Evolutionary conservation across 1,140 invertebrate species (phyloP).

Genomic region (Zaprionus ornatus): DNA sequence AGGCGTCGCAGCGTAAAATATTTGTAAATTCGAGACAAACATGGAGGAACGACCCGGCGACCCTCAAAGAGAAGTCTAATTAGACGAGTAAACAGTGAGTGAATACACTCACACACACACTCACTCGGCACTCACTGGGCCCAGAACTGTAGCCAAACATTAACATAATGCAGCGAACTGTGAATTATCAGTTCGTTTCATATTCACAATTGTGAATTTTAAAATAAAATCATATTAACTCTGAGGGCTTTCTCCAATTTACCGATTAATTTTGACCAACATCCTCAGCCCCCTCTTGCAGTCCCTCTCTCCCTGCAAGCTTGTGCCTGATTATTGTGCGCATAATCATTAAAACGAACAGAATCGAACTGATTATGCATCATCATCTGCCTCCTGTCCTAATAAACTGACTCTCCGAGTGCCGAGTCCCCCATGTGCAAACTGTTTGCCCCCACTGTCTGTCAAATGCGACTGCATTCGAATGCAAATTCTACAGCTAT

Average conservation of each 20-base stretch:
- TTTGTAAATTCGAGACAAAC: slow-evolving; percentile 47
- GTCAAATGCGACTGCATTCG: slow-evolving; percentile 27
- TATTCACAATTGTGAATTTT: background rate
- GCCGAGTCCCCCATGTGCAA: background rate
- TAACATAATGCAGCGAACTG: background rate
- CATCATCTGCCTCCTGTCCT: background rate
- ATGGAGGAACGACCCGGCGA: slow-evolving; percentile 16
- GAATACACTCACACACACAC: background rate
- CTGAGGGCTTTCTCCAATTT: background rate
- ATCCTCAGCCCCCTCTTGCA: no score
- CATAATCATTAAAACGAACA: slow-evolving; percentile 18
- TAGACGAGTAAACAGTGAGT: slow-evolving; percentile 24
- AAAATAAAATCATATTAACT: background rate
- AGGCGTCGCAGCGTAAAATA: slow-evolving; percentile 48
- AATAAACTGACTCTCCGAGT: slow-evolving; percentile 26
- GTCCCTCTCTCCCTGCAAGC: background rate
- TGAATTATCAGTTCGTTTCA: slow-evolving; percentile 2
- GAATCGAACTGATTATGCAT: slow-evolving; percentile 35
- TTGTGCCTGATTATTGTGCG: slow-evolving; percentile 6
- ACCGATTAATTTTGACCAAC: background rate
- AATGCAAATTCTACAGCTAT: slow-evolving; percentile 38
- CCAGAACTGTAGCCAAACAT: background rate
- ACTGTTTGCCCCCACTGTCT: slow-evolving; percentile 27
- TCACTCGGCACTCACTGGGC: background rate
- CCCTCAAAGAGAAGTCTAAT: slow-evolving; percentile 36